Conservation (phyloP, 2,888 invertebrate genomes). For the Microctonus aethiopoides region DNA sequence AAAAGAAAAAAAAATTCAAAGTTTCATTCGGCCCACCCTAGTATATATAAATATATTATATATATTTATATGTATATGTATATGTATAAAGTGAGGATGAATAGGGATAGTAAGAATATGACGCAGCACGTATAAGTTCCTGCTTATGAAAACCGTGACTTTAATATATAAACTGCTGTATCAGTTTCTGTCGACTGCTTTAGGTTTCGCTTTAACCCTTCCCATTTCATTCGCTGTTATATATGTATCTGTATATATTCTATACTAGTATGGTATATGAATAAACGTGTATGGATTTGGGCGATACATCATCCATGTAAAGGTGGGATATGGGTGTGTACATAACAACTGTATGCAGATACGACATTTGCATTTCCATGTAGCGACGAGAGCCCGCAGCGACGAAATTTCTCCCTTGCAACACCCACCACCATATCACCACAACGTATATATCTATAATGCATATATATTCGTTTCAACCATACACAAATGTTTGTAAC, state of each 20-base stretch:
- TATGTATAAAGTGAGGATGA: not conserved
- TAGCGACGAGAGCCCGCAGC: conserved; percentile 26
- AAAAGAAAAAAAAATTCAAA: too few species aligned
- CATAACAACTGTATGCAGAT: conserved; percentile 35
- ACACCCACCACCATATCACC: not conserved
- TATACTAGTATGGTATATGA: not conserved
- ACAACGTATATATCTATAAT: not conserved
- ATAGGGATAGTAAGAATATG: not conserved
- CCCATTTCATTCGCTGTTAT: not conserved
- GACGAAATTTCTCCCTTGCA: not conserved
- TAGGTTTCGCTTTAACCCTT: not conserved
- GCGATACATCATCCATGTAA: conserved; percentile 12
- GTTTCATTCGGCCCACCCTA: too few species aligned
- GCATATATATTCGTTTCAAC: not conserved
- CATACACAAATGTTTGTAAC: not conserved
- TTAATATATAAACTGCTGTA: not conserved
- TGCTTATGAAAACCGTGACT: conserved; percentile 21
- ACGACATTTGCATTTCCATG: conserved; percentile 34
- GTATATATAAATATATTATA: too few species aligned
- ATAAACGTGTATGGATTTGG: not conserved
- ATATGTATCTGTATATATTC: not conserved
- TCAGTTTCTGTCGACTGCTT: not conserved
- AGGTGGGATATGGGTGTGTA: conserved; percentile 16
- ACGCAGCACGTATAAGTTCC: conserved; percentile 14
- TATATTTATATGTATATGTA: too few species aligned